Percentiles rank a stretch among this genome's conserved stretches.
These are phyloP conservation scores for Acrocephalus kingi DNA, from an alignment of 2,113 vertebrate genomes.

Conservation along the genomic window DNA sequence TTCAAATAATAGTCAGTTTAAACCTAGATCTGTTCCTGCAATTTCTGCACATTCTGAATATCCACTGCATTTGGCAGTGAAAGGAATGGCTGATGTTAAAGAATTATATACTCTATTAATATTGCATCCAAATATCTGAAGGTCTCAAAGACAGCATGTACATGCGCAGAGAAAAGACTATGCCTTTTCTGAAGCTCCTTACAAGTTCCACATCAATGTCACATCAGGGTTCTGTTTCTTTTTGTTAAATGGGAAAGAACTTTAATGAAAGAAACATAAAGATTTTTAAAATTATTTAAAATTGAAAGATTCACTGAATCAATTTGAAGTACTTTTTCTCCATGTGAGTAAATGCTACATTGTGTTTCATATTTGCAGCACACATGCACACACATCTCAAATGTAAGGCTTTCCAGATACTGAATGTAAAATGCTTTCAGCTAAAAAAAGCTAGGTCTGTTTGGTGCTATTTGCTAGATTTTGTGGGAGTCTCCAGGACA, in stretches of 20 bases:
- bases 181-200: background rate
- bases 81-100: background rate
- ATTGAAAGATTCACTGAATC: background rate
- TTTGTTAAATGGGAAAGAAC: background rate
- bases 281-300: background rate
- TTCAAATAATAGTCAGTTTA: background rate
- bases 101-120: background rate
- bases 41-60: background rate
- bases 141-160: background rate
- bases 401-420: background rate
- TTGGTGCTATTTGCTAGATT: slow-evolving; percentile 1
- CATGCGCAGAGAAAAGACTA: background rate
- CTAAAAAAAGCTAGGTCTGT: background rate
- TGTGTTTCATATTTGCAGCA: background rate
- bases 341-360: background rate
- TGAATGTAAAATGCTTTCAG: background rate
- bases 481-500: background rate
- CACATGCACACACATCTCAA: background rate
- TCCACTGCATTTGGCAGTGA: background rate
- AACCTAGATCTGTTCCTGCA: background rate
- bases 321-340: slow-evolving; percentile 21
- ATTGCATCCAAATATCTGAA: background rate
- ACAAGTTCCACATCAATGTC: background rate
- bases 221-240: background rate
- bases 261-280: background rate